Percentiles rank a stretch among this genome's conserved stretches.
Conservation (phyloP, 2,113 vertebrate genomes). For the Psittacara wagleri region DNA sequence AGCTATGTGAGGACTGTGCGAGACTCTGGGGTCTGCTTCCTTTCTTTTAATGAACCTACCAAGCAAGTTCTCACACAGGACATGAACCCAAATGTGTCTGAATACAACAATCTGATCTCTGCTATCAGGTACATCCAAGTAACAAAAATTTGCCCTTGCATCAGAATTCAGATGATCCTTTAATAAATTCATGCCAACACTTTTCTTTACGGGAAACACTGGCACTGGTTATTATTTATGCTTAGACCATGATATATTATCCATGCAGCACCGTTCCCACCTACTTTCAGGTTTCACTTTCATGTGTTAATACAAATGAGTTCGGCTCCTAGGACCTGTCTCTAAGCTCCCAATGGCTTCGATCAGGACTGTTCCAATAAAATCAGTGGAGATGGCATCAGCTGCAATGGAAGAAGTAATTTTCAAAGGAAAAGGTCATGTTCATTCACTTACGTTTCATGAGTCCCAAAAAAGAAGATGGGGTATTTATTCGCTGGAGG, state of each 20-base stretch:
- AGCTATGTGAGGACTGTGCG: background rate
- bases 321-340: background rate
- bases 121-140: background rate
- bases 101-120: background rate
- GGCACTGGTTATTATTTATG: background rate
- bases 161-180: background rate
- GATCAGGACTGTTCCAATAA: background rate
- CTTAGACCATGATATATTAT: background rate
- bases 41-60: background rate
- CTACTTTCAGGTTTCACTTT: background rate
- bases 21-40: background rate
- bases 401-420: background rate
- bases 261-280: background rate
- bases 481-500: conserved; percentile 98
- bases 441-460: conserved; percentile 89
- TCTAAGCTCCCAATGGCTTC: background rate
- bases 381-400: background rate
- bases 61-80: background rate
- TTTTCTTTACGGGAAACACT: background rate
- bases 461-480: conserved; percentile 98
- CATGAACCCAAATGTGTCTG: background rate
- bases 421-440: background rate
- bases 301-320: background rate
- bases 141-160: background rate
- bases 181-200: background rate